Evolutionary conservation across 2,888 invertebrate species (phyloP).

Genomic region (Drosophila acutilabella): DNA sequence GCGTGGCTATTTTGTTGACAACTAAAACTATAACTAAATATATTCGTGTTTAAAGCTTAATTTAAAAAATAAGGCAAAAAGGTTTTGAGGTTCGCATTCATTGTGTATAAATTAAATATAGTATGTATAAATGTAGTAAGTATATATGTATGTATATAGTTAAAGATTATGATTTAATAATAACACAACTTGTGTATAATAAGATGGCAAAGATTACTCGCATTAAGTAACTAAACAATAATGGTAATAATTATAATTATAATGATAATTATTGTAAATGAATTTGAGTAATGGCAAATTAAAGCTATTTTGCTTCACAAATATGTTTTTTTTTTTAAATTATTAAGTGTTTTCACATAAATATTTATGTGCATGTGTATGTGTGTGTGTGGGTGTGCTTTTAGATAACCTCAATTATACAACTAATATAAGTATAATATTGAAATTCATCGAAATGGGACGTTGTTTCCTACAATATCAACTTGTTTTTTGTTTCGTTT

Average conservation of each 20-base stretch:
- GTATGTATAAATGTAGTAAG: slow-evolving; percentile 5
- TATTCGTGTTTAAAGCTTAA: slow-evolving; percentile 65
- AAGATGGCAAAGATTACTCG: slow-evolving; percentile 68
- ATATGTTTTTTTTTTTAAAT: slow-evolving; percentile 20
- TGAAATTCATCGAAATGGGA: slow-evolving; percentile 59
- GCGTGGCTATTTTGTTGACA: slow-evolving; percentile 54
- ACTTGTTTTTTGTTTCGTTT: slow-evolving; percentile 23
- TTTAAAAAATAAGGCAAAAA: slow-evolving; percentile 74
- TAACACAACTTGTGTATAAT: slow-evolving; percentile 52
- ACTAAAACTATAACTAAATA: slow-evolving; percentile 62
- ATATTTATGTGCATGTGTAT: slow-evolving; percentile 5
- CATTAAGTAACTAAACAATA: slow-evolving; percentile 50
- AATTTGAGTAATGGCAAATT: slow-evolving; percentile 80
- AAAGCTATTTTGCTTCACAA: slow-evolving; percentile 79
- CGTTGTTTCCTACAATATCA: slow-evolving; percentile 37
- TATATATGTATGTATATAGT: slow-evolving; percentile 12
- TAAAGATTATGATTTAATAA: slow-evolving; percentile 18
- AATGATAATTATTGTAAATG: slow-evolving; percentile 26
- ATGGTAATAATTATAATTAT: slow-evolving; percentile 3
- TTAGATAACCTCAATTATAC: slow-evolving; percentile 64
- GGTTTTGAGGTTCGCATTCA: slow-evolving; percentile 65
- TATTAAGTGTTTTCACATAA: slow-evolving; percentile 46
- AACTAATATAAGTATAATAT: slow-evolving; percentile 55
- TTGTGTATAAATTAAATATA: slow-evolving; percentile 47
- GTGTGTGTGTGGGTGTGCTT: slow-evolving; percentile 38